Percentiles rank a stretch among this genome's conserved stretches.
Evolutionary conservation across 2,113 vertebrate species (phyloP).

Genomic region (Pelmatolapia mariae): DNA sequence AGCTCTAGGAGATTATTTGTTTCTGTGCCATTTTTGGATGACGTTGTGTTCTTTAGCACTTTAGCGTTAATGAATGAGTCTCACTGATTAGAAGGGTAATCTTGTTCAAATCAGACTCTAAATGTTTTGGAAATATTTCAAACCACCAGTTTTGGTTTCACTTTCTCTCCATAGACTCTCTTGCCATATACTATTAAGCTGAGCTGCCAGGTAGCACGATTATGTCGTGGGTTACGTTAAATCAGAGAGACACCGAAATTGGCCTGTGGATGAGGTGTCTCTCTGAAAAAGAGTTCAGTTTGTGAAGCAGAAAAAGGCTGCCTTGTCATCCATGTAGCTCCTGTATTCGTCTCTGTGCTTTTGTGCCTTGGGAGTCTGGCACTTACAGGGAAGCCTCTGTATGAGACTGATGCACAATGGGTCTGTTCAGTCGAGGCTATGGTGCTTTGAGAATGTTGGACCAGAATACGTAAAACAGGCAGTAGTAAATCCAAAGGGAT

Average conservation of each 20-base stretch:
- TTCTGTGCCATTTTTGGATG: background rate
- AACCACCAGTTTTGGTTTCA: background rate
- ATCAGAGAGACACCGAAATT: background rate
- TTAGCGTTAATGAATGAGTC: background rate
- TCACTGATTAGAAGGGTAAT: background rate
- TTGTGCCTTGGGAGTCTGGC: slow-evolving; percentile 9
- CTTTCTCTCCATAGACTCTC: background rate
- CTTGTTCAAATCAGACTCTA: background rate
- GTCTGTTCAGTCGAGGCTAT: slow-evolving; percentile 32
- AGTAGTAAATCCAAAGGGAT: background rate
- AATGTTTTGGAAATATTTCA: background rate
- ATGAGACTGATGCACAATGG: slow-evolving; percentile 41
- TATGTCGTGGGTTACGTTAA: background rate
- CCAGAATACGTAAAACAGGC: slow-evolving; percentile 6
- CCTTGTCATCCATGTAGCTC: slow-evolving; percentile 39
- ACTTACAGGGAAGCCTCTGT: slow-evolving; percentile 45
- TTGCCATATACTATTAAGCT: background rate
- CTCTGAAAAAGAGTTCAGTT: slow-evolving; percentile 25
- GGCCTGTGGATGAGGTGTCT: slow-evolving; percentile 9
- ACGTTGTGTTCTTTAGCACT: background rate
- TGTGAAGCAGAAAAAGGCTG: slow-evolving; percentile 44
- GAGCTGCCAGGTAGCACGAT: background rate
- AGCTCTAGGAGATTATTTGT: background rate
- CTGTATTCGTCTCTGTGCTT: background rate
- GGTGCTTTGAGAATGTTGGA: background rate